A percentile compares a stretch with the other conserved stretches of the same genome.
Evolutionary conservation across 2,797 vertebrate genomes (phyloP).

Genomic region (Pipistrellus nathusii): DNA sequence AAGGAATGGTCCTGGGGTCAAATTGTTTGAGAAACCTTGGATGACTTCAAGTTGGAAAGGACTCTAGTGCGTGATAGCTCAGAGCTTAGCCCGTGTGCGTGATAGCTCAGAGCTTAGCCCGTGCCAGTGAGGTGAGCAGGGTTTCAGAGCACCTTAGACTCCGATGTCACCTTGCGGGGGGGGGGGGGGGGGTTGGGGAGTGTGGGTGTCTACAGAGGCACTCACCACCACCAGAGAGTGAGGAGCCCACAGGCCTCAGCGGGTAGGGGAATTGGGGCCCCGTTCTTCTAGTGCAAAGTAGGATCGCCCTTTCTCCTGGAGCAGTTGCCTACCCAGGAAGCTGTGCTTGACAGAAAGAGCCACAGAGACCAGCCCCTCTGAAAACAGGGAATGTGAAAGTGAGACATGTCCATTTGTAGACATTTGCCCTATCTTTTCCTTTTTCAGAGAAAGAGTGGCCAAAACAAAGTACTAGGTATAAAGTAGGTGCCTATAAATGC

Average conservation of each 20-base stretch:
- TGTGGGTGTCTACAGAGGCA: too few species aligned
- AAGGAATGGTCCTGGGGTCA: background rate
- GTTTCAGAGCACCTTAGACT: background rate
- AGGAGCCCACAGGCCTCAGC: too few species aligned
- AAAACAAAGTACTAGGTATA: background rate
- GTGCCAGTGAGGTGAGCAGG: background rate
- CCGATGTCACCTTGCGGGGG: fast-evolving
- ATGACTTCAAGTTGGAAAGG: background rate
- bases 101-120: background rate
- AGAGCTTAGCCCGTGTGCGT: background rate
- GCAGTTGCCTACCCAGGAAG: background rate
- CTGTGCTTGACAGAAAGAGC: background rate
- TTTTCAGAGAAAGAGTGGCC: background rate
- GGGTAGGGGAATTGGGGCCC: background rate
- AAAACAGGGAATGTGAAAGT: background rate
- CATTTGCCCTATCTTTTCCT: background rate
- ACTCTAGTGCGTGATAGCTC: background rate
- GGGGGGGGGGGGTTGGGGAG: too few species aligned
- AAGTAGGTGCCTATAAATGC: background rate
- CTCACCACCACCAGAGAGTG: fast-evolving
- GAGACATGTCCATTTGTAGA: background rate
- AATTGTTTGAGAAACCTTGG: background rate
- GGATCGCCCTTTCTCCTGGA: background rate
- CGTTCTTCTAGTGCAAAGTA: background rate
- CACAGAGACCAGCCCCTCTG: background rate